Conservation (phyloP, 1,140 invertebrate species). For the Drosophila auraria region DNA sequence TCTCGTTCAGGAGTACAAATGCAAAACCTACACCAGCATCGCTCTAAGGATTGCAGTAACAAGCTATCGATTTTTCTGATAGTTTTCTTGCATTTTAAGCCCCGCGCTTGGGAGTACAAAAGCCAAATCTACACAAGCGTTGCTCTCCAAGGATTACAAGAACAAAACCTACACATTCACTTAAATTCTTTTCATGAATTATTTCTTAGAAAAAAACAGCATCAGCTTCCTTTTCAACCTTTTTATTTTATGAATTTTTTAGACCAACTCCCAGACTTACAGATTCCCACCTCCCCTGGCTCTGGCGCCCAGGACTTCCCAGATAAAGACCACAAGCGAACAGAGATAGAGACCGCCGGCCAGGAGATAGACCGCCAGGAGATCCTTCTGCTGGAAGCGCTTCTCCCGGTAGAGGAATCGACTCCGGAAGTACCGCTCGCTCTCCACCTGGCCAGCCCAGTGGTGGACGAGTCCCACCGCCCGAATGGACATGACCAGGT, state of each 20-base stretch:
- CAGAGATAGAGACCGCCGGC: conserved; percentile 27
- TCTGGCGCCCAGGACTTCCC: conserved; percentile 32
- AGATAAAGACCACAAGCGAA: conserved; percentile 40
- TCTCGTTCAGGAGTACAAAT: no score
- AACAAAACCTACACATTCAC: background rate
- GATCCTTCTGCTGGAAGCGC: conserved; percentile 40
- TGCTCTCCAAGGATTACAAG: background rate
- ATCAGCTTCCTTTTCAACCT: background rate
- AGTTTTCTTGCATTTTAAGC: no score
- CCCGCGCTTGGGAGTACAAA: no score
- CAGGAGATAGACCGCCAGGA: conserved; percentile 42
- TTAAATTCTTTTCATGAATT: no score
- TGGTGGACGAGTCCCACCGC: conserved; percentile 55
- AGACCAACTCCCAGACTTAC: background rate
- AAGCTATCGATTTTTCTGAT: no score
- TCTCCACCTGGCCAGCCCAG: conserved; percentile 45
- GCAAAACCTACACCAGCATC: no score
- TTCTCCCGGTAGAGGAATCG: conserved; percentile 39
- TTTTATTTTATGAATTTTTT: background rate
- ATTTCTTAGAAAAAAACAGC: background rate
- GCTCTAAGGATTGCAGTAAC: no score
- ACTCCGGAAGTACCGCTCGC: conserved; percentile 51
- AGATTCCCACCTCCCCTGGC: background rate
- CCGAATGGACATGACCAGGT: conserved; percentile 53
- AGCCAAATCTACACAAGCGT: background rate